Conservation (phyloP, 2,888 invertebrate genomes). For the Agelastica alni region DNA sequence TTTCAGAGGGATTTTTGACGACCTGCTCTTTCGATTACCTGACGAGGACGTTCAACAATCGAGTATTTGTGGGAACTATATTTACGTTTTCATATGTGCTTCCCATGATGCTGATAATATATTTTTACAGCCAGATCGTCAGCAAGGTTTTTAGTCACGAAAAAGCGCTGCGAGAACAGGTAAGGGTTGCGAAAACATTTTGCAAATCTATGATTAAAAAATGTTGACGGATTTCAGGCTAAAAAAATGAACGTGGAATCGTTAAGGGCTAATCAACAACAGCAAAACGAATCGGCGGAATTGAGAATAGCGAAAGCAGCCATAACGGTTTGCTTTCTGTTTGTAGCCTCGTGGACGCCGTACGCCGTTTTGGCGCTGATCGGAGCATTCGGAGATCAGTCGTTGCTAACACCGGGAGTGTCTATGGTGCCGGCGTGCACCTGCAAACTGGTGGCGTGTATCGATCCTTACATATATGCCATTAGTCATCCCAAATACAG, state of each 20-base stretch:
- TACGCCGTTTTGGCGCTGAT: slow-evolving; percentile 83
- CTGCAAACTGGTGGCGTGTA: slow-evolving; percentile 87
- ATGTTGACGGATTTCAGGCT: slow-evolving; percentile 60
- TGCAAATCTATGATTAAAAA: slow-evolving; percentile 7
- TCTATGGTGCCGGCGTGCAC: slow-evolving; percentile 87
- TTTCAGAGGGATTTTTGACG: slow-evolving; percentile 86
- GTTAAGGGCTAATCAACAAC: slow-evolving; percentile 70
- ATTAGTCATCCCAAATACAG: slow-evolving; percentile 89
- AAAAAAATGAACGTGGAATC: slow-evolving; percentile 93
- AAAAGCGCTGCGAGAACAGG: slow-evolving; percentile 75
- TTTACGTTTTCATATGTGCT: slow-evolving; percentile 78
- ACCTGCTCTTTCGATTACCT: slow-evolving; percentile 84
- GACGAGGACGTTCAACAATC: slow-evolving; percentile 77
- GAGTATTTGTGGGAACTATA: slow-evolving; percentile 75
- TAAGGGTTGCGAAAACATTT: slow-evolving; percentile 47
- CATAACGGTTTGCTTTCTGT: slow-evolving; percentile 83
- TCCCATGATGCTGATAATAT: slow-evolving; percentile 77
- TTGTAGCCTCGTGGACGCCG: slow-evolving; percentile 88
- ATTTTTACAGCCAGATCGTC: slow-evolving; percentile 87
- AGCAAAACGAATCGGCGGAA: slow-evolving; percentile 73
- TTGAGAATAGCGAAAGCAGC: slow-evolving; percentile 87
- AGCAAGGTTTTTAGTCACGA: slow-evolving; percentile 85
- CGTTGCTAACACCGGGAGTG: slow-evolving; percentile 72
- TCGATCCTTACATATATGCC: slow-evolving; percentile 90
- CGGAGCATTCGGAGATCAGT: slow-evolving; percentile 79